Base-by-base conservation (phyloP, 1,140 invertebrate species). In the Atta colombica region DNA sequence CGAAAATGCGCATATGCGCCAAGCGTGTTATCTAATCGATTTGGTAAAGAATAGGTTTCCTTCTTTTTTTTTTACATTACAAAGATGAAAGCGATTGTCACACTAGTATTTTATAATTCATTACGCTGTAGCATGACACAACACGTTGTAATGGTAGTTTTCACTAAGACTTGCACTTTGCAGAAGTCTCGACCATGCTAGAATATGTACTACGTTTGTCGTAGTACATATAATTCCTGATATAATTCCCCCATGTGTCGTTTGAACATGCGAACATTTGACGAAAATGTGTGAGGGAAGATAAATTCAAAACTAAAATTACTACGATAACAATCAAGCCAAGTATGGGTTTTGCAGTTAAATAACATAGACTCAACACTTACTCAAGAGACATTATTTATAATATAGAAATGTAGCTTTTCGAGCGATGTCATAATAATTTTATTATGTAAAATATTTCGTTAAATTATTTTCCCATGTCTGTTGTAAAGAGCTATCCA, bases 21-120 rank as follows among this genome's bases (percentile, higher is more conserved):
- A n/a, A 14, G 16, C 80, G 25, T 21, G 55, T 84, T 84, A 84
- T 84, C 80, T 84, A 84, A 84, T 84, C 80, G 53, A 12, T 16
- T n/a, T 31, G n/a, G 31, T n/a, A 58, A 53, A 60, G 65, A 68
- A 31, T 7, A 31, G 3, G 49, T 45, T 69, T 69, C 66, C 12
- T 39, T 8, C 12, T 25, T 58, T 31, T 28, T 65, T 65, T n/a
- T 51, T 61, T 31, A 25, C 28, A 7, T 28, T 5, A 2, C n/a
- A 8, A 31, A 0, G 74, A 60, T 49, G 28, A 84, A 39, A 74
- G 10, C 8, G 25, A 49, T 31, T 3, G 45, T 68, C 12, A 58
- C 66, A 12, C 21, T 16, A 10, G 3, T 28, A 21, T 4, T 72
- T 69, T 28, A 45, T 45, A 60, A 45, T 60, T 58, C 66, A 18